Evolutionary conservation across 1,140 invertebrate genomes (phyloP).

Genomic region (Lucilia cuprina): DNA sequence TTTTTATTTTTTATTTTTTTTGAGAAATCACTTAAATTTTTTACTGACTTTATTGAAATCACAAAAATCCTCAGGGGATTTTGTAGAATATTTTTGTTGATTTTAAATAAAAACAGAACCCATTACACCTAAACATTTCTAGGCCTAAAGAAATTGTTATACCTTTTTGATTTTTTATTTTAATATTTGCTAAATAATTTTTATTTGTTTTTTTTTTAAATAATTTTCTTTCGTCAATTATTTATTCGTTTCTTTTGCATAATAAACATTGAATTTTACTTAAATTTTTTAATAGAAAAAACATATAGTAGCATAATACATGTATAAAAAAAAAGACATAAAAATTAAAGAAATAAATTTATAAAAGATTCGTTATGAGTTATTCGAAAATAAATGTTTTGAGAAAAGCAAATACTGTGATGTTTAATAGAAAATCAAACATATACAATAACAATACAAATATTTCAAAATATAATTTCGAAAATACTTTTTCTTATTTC

Average conservation of each 20-base stretch:
- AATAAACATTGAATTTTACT: background rate
- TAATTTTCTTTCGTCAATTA: background rate
- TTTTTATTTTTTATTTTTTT: background rate
- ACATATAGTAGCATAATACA: background rate
- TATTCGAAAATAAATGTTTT: background rate
- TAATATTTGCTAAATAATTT: constrained; percentile 20
- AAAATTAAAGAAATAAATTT: background rate
- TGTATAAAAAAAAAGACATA: background rate
- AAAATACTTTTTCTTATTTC: background rate
- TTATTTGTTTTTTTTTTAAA: background rate
- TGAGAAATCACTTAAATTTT: background rate
- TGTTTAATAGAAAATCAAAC: background rate
- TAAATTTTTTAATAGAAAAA: background rate
- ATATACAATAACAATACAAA: background rate
- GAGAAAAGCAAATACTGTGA: background rate
- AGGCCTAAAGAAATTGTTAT: background rate
- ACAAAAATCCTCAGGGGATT: too few relatives aligned
- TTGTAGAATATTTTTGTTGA: background rate
- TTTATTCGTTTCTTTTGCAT: background rate
- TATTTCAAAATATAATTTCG: background rate
- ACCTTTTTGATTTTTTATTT: constrained; percentile 8
- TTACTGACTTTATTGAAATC: too few relatives aligned
- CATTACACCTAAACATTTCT: background rate
- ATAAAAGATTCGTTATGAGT: background rate
- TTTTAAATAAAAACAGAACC: background rate